Evolutionary conservation across 2,888 invertebrate genomes (phyloP).

Genomic region (Scaptodrosophila latifasciaeformis): DNA sequence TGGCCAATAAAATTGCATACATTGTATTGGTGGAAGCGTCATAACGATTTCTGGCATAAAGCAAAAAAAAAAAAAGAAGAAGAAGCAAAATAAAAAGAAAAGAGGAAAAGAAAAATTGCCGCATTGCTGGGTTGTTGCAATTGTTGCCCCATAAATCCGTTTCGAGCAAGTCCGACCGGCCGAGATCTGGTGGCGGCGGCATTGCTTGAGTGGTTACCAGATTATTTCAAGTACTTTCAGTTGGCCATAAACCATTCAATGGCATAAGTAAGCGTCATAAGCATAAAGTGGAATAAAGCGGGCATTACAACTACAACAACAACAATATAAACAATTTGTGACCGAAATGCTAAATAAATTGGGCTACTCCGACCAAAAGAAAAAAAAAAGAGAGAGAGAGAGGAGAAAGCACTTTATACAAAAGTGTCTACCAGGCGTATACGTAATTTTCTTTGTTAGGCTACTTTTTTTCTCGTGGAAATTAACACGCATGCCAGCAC

Average conservation of each 20-base stretch:
- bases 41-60: conserved; percentile 6
- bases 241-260: not conserved
- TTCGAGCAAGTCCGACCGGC: too few relatives aligned
- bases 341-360: conserved; percentile 55
- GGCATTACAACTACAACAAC: not conserved
- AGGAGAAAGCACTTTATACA: conserved; percentile 1
- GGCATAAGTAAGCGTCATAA: not conserved
- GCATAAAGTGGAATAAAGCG: not conserved
- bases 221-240: conserved; percentile 1
- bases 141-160: conserved; percentile 55
- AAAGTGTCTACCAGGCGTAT: conserved; percentile 42
- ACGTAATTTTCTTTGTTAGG: conserved; percentile 42
- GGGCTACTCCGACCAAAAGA: conserved; percentile 9
- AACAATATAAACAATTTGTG: conserved; percentile 65
- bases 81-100: too few relatives aligned
- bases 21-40: not conserved
- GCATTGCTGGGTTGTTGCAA: conserved; percentile 24
- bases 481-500: conserved; percentile 58
- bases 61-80: not conserved
- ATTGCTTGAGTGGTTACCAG: not conserved
- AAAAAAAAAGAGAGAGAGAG: not conserved
- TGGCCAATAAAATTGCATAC: not conserved
- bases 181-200: too few relatives aligned
- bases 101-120: too few relatives aligned
- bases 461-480: conserved; percentile 36